Conservation (phyloP, 2,113 vertebrate species). For the Candoia aspera region DNA sequence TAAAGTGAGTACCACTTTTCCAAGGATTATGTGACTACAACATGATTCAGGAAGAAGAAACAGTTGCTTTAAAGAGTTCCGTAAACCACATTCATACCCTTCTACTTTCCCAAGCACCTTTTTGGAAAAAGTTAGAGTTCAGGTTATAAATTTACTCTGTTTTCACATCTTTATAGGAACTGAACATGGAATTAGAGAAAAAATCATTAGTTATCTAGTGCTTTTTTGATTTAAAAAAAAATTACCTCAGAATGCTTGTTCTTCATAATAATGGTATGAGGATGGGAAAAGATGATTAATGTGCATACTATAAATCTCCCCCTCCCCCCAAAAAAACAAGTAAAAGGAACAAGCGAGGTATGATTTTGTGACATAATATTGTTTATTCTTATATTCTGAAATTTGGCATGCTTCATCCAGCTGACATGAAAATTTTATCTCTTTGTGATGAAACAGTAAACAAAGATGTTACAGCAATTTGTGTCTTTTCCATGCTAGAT, state of each 20-base stretch:
- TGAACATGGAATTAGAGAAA: not conserved
- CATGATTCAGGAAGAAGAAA: not conserved
- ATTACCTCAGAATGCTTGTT: not conserved
- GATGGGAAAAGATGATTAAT: not conserved
- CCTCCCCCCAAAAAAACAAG: not conserved
- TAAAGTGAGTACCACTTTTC: not conserved
- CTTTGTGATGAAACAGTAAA: not conserved
- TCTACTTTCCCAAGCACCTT: not conserved
- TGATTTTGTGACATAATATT: not conserved
- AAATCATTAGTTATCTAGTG: not conserved
- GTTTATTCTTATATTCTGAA: not conserved
- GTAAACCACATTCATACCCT: not conserved
- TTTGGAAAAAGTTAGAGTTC: not conserved
- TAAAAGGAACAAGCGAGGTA: not conserved
- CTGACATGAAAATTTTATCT: not conserved
- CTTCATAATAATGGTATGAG: not conserved
- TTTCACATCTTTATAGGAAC: not conserved
- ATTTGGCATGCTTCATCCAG: not conserved
- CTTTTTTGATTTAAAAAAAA: not conserved
- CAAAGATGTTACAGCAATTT: slow-evolving; percentile 1
- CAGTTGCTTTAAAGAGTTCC: not conserved
- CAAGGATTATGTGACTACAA: not conserved
- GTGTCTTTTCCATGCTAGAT: not conserved
- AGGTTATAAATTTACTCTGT: not conserved
- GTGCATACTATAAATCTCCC: not conserved